Conservation (phyloP, 2,797 vertebrate genomes). For the Fundulus diaphanus region DNA sequence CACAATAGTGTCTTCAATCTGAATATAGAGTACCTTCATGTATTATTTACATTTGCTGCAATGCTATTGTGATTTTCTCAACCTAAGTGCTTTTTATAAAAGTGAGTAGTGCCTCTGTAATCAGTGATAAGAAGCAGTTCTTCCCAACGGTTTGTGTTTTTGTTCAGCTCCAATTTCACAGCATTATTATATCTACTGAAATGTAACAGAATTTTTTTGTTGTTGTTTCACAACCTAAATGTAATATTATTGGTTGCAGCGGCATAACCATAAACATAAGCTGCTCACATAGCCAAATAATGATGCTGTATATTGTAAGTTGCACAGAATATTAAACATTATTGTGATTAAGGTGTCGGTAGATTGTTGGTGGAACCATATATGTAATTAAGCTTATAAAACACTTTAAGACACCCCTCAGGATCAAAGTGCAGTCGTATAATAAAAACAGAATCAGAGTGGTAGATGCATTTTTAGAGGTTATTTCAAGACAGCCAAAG, state of each 20-base stretch:
- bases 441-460: not conserved
- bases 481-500: not conserved
- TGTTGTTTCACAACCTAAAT: not conserved
- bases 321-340: not conserved
- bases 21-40: not conserved
- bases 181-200: not conserved
- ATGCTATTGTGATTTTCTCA: not conserved
- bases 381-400: not conserved
- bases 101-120: not conserved
- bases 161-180: not conserved
- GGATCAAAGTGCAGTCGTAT: not conserved
- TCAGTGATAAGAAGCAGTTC: not conserved
- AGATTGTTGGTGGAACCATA: not conserved
- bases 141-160: not conserved
- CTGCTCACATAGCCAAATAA: not conserved
- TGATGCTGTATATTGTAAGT: too few relatives aligned
- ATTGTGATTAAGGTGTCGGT: not conserved
- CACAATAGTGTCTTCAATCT: not conserved
- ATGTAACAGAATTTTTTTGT: not conserved
- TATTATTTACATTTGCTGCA: conserved; percentile 4
- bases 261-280: not conserved
- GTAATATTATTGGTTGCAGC: too few relatives aligned
- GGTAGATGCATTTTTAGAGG: not conserved
- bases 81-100: not conserved
- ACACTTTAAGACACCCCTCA: not conserved